A percentile compares a stretch with the other conserved stretches of the same genome.
Conservation (phyloP, 2,797 vertebrate genomes). For the Thamnophis elegans region DNA sequence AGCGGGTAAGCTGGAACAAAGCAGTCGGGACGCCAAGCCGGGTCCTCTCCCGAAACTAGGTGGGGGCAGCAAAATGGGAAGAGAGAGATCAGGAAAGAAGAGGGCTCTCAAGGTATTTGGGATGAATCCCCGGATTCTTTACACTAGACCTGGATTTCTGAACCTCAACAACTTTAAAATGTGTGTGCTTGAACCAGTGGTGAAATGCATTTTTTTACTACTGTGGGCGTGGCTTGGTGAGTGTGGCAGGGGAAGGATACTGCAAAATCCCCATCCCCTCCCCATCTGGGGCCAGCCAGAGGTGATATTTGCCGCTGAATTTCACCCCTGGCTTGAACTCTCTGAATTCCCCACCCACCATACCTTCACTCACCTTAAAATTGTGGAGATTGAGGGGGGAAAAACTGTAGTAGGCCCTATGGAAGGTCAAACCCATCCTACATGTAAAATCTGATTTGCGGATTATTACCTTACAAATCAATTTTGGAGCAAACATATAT, state of each 20-base stretch:
- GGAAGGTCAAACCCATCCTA: neutral
- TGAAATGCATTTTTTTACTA: too few relatives aligned
- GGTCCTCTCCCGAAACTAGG: neutral
- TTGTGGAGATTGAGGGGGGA: neutral
- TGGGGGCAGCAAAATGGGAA: neutral
- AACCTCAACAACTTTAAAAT: neutral
- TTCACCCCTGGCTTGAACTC: neutral
- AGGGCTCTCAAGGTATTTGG: neutral
- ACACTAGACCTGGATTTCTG: neutral
- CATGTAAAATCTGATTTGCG: neutral
- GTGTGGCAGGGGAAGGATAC: too few relatives aligned
- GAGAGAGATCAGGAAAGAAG: neutral
- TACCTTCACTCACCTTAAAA: neutral
- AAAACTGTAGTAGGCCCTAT: neutral
- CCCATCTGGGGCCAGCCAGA: too few relatives aligned
- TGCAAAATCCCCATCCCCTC: too few relatives aligned
- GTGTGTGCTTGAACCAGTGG: neutral
- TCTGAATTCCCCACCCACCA: neutral
- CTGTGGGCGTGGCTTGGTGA: too few relatives aligned
- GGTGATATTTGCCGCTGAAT: too few relatives aligned
- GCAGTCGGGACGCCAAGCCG: neutral
- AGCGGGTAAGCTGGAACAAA: conserved; percentile 74
- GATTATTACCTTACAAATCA: neutral
- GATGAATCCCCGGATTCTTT: neutral
- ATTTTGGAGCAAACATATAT: neutral